Percentiles rank a stretch among this genome's conserved stretches.
Evolutionary conservation across 1,140 invertebrate genomes (phyloP).

Genomic region (Akabosia matsudoensis): DNA sequence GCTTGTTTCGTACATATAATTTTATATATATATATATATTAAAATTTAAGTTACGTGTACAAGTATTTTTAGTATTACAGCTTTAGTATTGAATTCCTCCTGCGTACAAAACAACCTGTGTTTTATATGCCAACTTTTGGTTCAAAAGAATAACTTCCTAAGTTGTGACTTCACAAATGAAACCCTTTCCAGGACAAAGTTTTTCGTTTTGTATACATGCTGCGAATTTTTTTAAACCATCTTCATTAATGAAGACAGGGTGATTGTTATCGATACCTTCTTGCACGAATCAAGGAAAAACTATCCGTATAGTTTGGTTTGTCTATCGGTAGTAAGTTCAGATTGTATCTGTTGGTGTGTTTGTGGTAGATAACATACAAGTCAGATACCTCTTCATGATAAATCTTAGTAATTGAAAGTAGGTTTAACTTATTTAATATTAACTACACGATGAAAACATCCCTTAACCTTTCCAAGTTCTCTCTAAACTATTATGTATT

Average conservation of each 20-base stretch:
- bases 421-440: no score
- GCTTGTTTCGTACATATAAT: neutral
- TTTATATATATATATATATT: neutral
- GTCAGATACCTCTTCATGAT: neutral
- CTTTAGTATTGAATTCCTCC: neutral
- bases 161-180: no score
- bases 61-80: neutral
- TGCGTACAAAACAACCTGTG: neutral
- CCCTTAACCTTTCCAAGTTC: no score
- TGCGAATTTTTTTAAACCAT: no score
- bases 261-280: neutral
- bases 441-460: no score
- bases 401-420: no score
- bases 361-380: neutral
- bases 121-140: neutral
- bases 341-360: constrained; percentile 6
- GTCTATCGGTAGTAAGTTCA: constrained; percentile 8
- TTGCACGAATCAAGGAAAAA: neutral
- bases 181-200: no score
- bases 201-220: no score
- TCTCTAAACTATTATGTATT: no score
- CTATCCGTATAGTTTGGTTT: neutral
- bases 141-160: neutral
- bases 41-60: neutral
- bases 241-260: neutral